Percentiles rank a stretch among this genome's conserved stretches.
These are phyloP conservation scores for Palythoa grandiflora DNA, from an alignment of 92 coral and sea anemone species.

Conservation along the genomic window DNA sequence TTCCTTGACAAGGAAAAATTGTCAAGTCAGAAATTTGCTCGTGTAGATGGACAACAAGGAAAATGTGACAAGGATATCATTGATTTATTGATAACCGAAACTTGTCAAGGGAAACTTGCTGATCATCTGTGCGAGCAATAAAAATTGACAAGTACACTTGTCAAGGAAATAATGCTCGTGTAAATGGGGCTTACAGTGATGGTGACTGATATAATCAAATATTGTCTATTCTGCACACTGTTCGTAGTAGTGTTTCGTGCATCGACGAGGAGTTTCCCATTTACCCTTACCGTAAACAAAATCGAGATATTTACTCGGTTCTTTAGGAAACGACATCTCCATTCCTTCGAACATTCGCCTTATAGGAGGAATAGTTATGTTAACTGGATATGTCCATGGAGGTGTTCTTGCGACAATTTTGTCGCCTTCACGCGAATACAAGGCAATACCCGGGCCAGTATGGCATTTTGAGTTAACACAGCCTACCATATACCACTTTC, in stretches of 20 bases:
- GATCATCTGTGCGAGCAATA: too few species aligned
- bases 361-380: slow-evolving; percentile 38
- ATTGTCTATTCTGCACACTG: background rate
- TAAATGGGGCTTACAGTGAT: too few species aligned
- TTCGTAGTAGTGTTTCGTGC: slow-evolving; percentile 11
- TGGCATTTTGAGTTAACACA: slow-evolving; percentile 37
- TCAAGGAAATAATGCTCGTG: too few species aligned
- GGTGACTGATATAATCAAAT: too few species aligned
- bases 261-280: slow-evolving; percentile 26
- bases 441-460: slow-evolving; percentile 52
- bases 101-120: too few species aligned
- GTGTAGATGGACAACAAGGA: too few species aligned
- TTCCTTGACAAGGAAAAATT: too few species aligned
- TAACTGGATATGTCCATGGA: slow-evolving; percentile 12
- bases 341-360: slow-evolving; percentile 46
- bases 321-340: slow-evolving; percentile 53
- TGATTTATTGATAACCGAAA: too few species aligned
- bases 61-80: too few species aligned
- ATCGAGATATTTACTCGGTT: slow-evolving; percentile 41
- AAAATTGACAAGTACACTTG: too few species aligned
- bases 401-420: slow-evolving; percentile 22
- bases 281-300: slow-evolving; percentile 49
- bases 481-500: slow-evolving; percentile 50
- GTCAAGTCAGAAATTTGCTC: too few species aligned
- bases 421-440: slow-evolving; percentile 24